These are phyloP conservation scores for Drosophila eugracilis DNA, from an alignment of 1,140 invertebrate species.

Conservation along the genomic window DNA sequence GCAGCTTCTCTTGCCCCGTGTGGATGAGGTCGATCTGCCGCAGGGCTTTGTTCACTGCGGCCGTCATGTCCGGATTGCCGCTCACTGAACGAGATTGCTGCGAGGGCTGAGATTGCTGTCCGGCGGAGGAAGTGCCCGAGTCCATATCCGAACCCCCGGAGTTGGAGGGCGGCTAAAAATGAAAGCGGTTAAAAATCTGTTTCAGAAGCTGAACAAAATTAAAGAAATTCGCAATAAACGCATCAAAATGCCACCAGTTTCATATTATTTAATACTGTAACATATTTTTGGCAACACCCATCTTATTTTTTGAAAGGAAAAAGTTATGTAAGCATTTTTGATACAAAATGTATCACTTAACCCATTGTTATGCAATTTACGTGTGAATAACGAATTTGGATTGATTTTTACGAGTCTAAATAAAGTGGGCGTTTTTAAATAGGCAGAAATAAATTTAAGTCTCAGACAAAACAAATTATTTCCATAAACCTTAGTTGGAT, in stretches of 20 bases:
- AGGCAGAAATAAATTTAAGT: background rate
- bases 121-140: constrained; percentile 70
- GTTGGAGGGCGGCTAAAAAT: constrained; percentile 34
- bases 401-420: background rate
- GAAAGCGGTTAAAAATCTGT: background rate
- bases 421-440: background rate
- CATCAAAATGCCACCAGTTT: no score
- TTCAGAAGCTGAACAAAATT: background rate
- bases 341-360: constrained; percentile 9
- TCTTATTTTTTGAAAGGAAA: background rate
- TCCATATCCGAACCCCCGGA: constrained; percentile 65
- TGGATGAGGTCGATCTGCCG: constrained; percentile 93
- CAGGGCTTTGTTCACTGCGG: constrained; percentile 88
- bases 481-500: constrained; percentile 6
- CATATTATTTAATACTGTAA: background rate
- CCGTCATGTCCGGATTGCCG: constrained; percentile 89
- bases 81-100: constrained; percentile 50
- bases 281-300: background rate
- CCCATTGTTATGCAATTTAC: constrained; percentile 6
- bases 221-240: constrained; percentile 6
- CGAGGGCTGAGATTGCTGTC: constrained; percentile 43
- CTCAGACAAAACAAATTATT: constrained; percentile 12
- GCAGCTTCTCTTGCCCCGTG: constrained; percentile 94
- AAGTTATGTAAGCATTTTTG: constrained; percentile 7
- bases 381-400: constrained; percentile 14